Conservation (phyloP, 2,888 invertebrate species). For the Amorpha juglandis region DNA sequence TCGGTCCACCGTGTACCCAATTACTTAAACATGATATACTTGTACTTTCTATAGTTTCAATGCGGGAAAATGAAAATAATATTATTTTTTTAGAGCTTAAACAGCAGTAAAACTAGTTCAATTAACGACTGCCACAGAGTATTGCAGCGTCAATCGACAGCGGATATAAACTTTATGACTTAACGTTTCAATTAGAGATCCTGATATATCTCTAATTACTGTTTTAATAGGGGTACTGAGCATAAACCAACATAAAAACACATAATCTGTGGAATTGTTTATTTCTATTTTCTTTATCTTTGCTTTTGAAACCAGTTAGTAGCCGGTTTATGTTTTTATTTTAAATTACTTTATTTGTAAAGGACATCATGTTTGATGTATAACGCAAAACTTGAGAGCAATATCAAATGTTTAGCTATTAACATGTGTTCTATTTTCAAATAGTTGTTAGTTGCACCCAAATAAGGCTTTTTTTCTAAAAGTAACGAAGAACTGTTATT, state of each 20-base stretch:
- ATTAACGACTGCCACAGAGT: not conserved
- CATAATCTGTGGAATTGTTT: not conserved
- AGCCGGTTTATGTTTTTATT: too few species aligned
- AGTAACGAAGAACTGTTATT: too few species aligned
- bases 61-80: not conserved
- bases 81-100: not conserved
- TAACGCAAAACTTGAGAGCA: too few species aligned
- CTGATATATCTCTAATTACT: slow-evolving; percentile 6
- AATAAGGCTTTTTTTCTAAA: too few species aligned
- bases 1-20: too few species aligned
- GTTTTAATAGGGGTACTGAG: slow-evolving; percentile 25
- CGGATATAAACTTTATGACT: slow-evolving; percentile 6
- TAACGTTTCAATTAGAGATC: slow-evolving; percentile 35
- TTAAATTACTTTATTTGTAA: too few species aligned
- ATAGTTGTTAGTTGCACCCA: too few species aligned
- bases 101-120: not conserved
- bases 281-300: not conserved
- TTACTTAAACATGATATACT: not conserved
- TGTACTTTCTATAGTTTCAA: not conserved
- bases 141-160: not conserved
- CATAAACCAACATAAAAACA: slow-evolving; percentile 3
- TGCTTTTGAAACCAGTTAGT: not conserved
- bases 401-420: too few species aligned
- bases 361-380: too few species aligned
- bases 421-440: too few species aligned